phyloP scores from a whole-genome alignment of 2,113 vertebrate genomes.

The Dasyornis broadbenti region DNA sequence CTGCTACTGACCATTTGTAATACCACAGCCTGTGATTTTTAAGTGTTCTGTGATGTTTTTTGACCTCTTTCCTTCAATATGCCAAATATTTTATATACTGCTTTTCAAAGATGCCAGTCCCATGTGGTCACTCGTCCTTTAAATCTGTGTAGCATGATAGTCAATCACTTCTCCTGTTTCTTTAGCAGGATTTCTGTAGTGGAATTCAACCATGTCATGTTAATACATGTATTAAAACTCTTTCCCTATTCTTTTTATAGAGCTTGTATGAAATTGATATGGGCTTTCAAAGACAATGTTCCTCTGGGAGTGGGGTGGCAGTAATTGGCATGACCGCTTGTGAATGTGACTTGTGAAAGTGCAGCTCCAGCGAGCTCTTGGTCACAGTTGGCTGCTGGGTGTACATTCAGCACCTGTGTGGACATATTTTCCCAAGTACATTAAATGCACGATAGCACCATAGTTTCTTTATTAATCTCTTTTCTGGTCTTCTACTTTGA shows the following conservation, averaged over 20 bases:
- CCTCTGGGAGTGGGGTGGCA: background rate
- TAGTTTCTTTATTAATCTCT: background rate
- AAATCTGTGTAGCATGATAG: background rate
- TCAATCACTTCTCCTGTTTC: background rate
- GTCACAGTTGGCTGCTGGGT: background rate
- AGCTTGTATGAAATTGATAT: background rate
- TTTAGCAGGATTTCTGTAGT: background rate
- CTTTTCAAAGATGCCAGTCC: background rate
- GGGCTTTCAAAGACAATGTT: background rate
- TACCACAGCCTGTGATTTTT: background rate
- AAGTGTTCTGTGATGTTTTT: background rate
- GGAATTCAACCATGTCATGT: background rate
- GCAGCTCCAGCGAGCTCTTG: background rate
- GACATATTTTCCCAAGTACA: background rate
- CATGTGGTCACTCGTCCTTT: background rate
- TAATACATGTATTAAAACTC: background rate
- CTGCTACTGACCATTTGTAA: background rate
- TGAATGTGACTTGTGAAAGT: background rate
- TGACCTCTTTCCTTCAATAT: background rate
- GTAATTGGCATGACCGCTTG: background rate
- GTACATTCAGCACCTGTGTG: background rate
- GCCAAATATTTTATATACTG: background rate
- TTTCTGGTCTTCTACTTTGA: background rate
- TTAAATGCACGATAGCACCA: background rate
- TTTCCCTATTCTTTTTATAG: slow-evolving; percentile 3